phyloP scores from a whole-genome alignment of 2,888 invertebrate genomes.

The Escarpia spicata region DNA sequence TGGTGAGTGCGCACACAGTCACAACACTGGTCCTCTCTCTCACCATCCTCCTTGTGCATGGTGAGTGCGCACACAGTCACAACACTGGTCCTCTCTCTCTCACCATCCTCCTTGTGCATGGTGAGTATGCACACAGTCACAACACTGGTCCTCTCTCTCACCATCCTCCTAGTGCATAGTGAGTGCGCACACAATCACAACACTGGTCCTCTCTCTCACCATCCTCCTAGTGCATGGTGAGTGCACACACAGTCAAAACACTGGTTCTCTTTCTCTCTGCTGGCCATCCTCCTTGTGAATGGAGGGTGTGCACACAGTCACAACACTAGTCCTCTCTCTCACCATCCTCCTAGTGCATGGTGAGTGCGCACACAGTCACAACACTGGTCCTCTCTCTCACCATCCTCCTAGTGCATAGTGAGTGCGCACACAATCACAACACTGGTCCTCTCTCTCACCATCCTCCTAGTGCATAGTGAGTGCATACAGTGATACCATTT shows the following conservation, averaged over 20 bases:
- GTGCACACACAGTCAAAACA: slow-evolving; percentile 39
- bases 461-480: slow-evolving; percentile 57
- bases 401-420: slow-evolving; percentile 59
- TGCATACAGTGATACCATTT: slow-evolving; percentile 68
- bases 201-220: slow-evolving; percentile 50
- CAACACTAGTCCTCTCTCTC: slow-evolving; percentile 47
- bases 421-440: slow-evolving; percentile 36
- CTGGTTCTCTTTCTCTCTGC: slow-evolving; percentile 75
- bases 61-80: slow-evolving; percentile 34
- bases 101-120: not conserved
- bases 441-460: slow-evolving; percentile 66
- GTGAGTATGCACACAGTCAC: slow-evolving; percentile 26
- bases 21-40: slow-evolving; percentile 53
- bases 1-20: slow-evolving; percentile 50
- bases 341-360: slow-evolving; percentile 56
- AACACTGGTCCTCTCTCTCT: slow-evolving; percentile 53
- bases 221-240: slow-evolving; percentile 59
- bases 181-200: slow-evolving; percentile 54
- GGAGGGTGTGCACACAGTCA: too few species aligned
- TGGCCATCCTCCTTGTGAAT: slow-evolving; percentile 79
- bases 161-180: slow-evolving; percentile 77
- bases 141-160: slow-evolving; percentile 47
- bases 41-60: not conserved
- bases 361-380: slow-evolving; percentile 69
- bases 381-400: slow-evolving; percentile 68